phyloP scores from a whole-genome alignment of 1,140 invertebrate species.

The Sitophilus oryzae region DNA sequence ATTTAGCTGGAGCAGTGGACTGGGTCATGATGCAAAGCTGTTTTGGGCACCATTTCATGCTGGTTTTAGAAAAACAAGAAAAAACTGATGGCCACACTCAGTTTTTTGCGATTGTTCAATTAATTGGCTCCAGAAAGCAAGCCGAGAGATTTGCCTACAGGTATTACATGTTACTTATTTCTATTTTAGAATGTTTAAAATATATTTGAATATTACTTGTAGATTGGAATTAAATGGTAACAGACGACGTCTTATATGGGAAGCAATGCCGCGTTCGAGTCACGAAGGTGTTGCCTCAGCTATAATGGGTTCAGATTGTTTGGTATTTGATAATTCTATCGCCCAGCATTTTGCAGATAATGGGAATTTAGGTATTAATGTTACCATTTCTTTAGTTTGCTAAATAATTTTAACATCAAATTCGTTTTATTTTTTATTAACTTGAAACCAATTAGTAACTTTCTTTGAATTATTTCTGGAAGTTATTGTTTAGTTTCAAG shows the following conservation, averaged over 20 bases:
- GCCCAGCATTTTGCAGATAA: constrained; percentile 98
- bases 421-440: not conserved
- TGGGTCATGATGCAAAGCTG: constrained; percentile 99
- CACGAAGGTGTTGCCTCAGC: constrained; percentile 97
- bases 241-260: constrained; percentile 91
- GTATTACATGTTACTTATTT: constrained; percentile 47
- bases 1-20: constrained; percentile 97
- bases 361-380: constrained; percentile 98
- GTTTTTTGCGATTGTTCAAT: constrained; percentile 98
- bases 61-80: constrained; percentile 98
- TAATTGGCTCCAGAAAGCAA: constrained; percentile 98
- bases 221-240: constrained; percentile 94
- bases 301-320: constrained; percentile 97
- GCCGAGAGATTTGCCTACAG: constrained; percentile 98
- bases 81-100: constrained; percentile 97
- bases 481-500: not conserved
- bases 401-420: constrained; percentile 18
- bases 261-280: constrained; percentile 96
- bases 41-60: constrained; percentile 98
- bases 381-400: constrained; percentile 90
- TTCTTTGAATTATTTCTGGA: not conserved
- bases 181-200: not conserved
- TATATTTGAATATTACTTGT: no score
- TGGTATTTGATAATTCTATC: constrained; percentile 97
- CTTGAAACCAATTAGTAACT: not conserved